Conservation (phyloP, 92 coral and sea anemone species). For the Phenganax marumi region DNA sequence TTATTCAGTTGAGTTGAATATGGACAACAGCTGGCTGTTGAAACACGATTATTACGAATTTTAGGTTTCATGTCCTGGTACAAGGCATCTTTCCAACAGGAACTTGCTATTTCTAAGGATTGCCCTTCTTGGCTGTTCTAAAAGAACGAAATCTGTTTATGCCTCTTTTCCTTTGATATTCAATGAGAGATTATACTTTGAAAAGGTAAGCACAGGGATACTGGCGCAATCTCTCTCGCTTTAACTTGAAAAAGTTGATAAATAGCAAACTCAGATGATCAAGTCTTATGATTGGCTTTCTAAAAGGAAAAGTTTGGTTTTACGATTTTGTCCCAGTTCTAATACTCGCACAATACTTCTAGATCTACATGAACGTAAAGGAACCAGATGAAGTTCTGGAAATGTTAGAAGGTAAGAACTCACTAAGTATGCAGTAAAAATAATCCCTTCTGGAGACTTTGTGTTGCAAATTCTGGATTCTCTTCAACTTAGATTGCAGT, state of each 20-base stretch:
- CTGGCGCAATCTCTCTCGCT: no score
- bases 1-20: no score
- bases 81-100: constrained; percentile 88
- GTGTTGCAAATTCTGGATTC: background rate
- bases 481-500: no score
- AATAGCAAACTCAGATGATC: no score
- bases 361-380: constrained; percentile 77
- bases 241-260: no score
- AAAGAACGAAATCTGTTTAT: constrained; percentile 90
- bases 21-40: background rate
- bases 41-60: constrained; percentile 10
- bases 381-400: constrained; percentile 92
- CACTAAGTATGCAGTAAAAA: background rate
- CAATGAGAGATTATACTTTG: constrained; percentile 82
- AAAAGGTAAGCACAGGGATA: constrained; percentile 62
- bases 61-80: constrained; percentile 93
- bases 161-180: constrained; percentile 89
- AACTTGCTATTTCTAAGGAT: constrained; percentile 83
- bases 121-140: constrained; percentile 70
- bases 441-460: background rate
- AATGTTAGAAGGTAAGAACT: constrained; percentile 76
- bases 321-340: no score
- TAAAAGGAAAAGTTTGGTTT: no score
- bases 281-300: no score
- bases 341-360: background rate